Percentiles rank a stretch among this genome's conserved stretches.
Conservation (phyloP, 2,888 invertebrate species). For the Drosophila anomelani region DNA sequence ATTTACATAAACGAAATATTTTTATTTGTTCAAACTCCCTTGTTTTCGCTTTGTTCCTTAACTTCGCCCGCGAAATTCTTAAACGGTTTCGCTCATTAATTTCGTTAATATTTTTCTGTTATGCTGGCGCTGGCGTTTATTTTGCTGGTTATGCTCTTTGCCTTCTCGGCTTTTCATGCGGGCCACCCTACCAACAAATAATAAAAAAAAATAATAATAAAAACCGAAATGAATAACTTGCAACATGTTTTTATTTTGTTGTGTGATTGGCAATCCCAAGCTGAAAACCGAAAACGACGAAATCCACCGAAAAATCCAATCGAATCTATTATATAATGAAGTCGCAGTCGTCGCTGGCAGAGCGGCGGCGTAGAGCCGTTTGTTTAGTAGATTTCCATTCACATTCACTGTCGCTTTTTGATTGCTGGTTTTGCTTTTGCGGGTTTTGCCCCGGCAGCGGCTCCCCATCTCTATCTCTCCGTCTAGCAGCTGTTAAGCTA, state of each 20-base stretch:
- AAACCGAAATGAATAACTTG: slow-evolving; percentile 25
- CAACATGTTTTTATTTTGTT: slow-evolving; percentile 23
- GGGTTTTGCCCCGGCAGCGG: slow-evolving; percentile 38
- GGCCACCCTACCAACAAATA: slow-evolving; percentile 31
- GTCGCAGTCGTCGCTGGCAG: slow-evolving; percentile 41
- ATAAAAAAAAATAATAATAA: neutral
- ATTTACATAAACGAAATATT: too few relatives aligned
- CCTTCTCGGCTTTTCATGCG: slow-evolving; percentile 29
- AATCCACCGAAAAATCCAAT: slow-evolving; percentile 58
- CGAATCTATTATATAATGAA: slow-evolving; percentile 80
- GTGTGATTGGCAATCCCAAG: slow-evolving; percentile 55
- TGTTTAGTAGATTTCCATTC: slow-evolving; percentile 81
- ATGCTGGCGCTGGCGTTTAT: slow-evolving; percentile 29
- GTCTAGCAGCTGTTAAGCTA: slow-evolving; percentile 10
- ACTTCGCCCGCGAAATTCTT: slow-evolving; percentile 14
- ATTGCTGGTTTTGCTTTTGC: slow-evolving; percentile 49
- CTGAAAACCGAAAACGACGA: slow-evolving; percentile 20
- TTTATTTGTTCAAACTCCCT: too few relatives aligned
- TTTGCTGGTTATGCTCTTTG: neutral
- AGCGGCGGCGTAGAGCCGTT: slow-evolving; percentile 22
- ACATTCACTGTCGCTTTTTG: slow-evolving; percentile 80
- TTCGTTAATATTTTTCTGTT: slow-evolving; percentile 33
- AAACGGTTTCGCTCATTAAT: slow-evolving; percentile 39
- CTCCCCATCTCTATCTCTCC: slow-evolving; percentile 17
- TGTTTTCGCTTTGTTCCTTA: neutral